phyloP scores from a whole-genome alignment of 1,140 invertebrate genomes.

The Pissodes strobi region DNA sequence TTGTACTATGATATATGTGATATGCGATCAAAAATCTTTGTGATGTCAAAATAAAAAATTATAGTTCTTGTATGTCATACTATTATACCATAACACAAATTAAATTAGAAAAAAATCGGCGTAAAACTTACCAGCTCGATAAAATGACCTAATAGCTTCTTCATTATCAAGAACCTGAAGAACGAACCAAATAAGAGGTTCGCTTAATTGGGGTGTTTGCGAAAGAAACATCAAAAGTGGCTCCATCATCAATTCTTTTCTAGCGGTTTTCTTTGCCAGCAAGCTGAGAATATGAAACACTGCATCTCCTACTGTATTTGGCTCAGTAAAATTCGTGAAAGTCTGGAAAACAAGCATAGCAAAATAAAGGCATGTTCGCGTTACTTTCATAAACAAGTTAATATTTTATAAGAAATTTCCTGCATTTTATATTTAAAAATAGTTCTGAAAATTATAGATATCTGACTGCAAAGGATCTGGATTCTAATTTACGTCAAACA shows the following conservation, averaged over 20 bases:
- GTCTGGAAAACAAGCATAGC: slow-evolving; percentile 37
- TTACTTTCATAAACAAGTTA: background rate
- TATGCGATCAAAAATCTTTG: too few species aligned
- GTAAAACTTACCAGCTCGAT: slow-evolving; percentile 58
- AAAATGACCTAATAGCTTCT: slow-evolving; percentile 69
- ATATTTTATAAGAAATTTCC: too few species aligned
- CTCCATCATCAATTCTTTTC: slow-evolving; percentile 72
- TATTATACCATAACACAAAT: too few species aligned
- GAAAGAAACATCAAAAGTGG: slow-evolving; percentile 76
- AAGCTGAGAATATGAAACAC: slow-evolving; percentile 80
- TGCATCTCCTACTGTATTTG: slow-evolving; percentile 77
- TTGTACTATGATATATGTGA: too few species aligned
- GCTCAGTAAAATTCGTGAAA: slow-evolving; percentile 61
- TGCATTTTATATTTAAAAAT: too few species aligned
- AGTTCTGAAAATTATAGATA: too few species aligned
- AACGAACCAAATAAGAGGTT: slow-evolving; percentile 76
- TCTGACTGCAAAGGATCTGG: too few species aligned
- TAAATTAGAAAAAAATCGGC: too few species aligned
- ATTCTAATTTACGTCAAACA: too few species aligned
- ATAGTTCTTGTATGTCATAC: too few species aligned
- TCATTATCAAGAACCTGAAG: slow-evolving; percentile 72
- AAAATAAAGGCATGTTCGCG: background rate
- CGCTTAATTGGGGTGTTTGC: slow-evolving; percentile 67
- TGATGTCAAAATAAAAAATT: too few species aligned
- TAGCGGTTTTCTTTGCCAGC: slow-evolving; percentile 71